Base-by-base conservation (phyloP, 2,888 invertebrate species). In the Nymphalis c-album region DNA sequence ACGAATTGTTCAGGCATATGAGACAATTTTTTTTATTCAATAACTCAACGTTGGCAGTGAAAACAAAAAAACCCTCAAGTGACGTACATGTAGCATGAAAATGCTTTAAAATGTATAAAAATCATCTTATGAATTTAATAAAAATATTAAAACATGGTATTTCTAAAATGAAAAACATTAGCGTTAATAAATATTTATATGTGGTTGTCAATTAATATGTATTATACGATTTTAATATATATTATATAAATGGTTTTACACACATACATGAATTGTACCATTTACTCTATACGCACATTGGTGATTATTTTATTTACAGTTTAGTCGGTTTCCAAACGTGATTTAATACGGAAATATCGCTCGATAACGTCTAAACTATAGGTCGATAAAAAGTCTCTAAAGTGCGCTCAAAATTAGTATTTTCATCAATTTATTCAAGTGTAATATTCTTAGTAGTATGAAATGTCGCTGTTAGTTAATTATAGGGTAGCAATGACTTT, bases 61-160 rank as follows among this genome's bases (percentile, higher is more conserved):
- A 62, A 53, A 48, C n/a, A 64, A 7, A 47, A 45, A 64, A 65
- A 64, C 67, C 48, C 63, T 65, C 67, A 45, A 57, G 26, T 16
- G 59, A 60, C 53, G 60, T 68, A 67, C 67, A 78, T 78, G 85
- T 88, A 90, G 90, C 90, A 88, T 89, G 86, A 82, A 77, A 83
- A 88, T 86, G 91, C 91, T 91, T 91, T 91, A 91, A 90, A 82
- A 84, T 86, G 86, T n/a, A n/a, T n/a, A n/a, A n/a, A 90, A 90
- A 88, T 82, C 81, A 82, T 91, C 91, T 91, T 91, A 91, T 91
- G 91, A 91, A 88, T 84, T 84, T 86, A 87, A 83, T 82, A 88
- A 86, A n/a, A 50, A 55, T 87, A 83, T 86, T 85, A 84, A 81
- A 83, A 85, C 84, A 83, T 82, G 81, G 83, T 85, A 83, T 86